These are phyloP conservation scores for Collichthys lucidus DNA, from an alignment of 2,113 vertebrate genomes.

Conservation along the genomic window DNA sequence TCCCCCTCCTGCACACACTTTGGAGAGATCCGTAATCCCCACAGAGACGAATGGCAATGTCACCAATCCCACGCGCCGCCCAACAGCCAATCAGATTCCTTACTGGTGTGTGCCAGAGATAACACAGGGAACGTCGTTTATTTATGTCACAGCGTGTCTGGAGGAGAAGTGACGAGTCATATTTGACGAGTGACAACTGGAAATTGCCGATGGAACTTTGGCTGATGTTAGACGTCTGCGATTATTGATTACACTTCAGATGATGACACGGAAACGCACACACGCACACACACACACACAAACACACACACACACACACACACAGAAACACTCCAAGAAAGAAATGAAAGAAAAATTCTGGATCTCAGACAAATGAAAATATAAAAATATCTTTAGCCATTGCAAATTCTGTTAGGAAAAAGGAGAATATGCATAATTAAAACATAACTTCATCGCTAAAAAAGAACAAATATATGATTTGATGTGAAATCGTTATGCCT, in stretches of 20 bases:
- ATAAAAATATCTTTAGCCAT: too few relatives aligned
- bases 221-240: constrained; percentile 34
- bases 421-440: too few relatives aligned
- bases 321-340: not conserved
- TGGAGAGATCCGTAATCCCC: constrained; percentile 31
- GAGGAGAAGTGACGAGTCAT: not conserved
- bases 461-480: too few relatives aligned
- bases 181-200: constrained; percentile 60
- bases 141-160: constrained; percentile 43
- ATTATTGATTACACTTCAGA: constrained; percentile 63
- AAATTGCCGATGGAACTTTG: constrained; percentile 56
- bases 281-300: rapidly evolving
- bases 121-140: constrained; percentile 47
- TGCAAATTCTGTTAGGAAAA: too few relatives aligned
- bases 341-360: not conserved
- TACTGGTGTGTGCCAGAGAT: constrained; percentile 64
- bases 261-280: not conserved
- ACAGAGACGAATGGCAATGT: constrained; percentile 35
- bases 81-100: constrained; percentile 64
- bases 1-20: not conserved
- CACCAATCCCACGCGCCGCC: constrained; percentile 27
- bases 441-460: too few relatives aligned
- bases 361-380: too few relatives aligned
- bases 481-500: too few relatives aligned
- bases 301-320: rapidly evolving